Percentiles rank a stretch among this genome's conserved stretches.
phyloP scores from a whole-genome alignment of 2,797 vertebrate genomes.

The Nyctalus aviator region DNA sequence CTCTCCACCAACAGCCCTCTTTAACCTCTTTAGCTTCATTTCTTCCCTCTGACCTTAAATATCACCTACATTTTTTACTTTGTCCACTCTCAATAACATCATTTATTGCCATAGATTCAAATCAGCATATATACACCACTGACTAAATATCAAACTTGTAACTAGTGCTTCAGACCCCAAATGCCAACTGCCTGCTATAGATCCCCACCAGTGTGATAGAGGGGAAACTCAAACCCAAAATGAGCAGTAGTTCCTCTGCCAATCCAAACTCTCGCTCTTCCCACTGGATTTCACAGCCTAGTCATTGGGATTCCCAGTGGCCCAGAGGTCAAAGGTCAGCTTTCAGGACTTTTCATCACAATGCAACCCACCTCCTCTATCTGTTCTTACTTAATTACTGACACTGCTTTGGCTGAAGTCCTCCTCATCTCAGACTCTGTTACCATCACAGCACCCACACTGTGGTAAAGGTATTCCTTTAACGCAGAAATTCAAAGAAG shows the following conservation, averaged over 20 bases:
- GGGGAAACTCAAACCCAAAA: background rate
- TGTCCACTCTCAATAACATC: background rate
- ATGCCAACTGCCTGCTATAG: background rate
- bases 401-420: background rate
- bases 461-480: background rate
- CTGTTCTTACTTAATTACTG: background rate
- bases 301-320: no score
- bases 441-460: background rate
- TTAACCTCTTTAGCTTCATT: background rate
- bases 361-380: background rate
- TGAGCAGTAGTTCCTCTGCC: background rate
- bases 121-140: background rate
- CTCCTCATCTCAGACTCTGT: background rate
- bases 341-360: background rate
- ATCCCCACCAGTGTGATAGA: background rate
- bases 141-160: background rate
- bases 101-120: background rate
- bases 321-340: background rate
- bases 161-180: background rate
- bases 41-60: background rate
- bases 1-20: background rate
- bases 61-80: background rate
- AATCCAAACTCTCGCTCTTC: background rate
- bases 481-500: background rate
- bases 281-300: background rate